These are phyloP conservation scores for Nomada ruficornis DNA, from an alignment of 2,888 invertebrate species.

Conservation along the genomic window DNA sequence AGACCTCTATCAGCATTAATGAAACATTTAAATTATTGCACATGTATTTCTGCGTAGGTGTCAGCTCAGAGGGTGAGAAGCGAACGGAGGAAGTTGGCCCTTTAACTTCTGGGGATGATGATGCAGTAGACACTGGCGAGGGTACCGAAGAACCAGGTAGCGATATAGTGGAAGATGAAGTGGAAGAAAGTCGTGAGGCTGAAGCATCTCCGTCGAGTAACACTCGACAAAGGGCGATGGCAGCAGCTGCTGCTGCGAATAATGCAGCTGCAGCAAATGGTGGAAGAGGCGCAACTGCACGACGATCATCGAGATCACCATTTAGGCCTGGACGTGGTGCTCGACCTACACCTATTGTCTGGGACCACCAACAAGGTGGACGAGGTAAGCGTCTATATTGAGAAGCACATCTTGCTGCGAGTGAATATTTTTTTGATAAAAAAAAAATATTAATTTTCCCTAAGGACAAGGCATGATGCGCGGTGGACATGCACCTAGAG, in stretches of 20 bases:
- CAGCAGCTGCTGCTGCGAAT: slow-evolving; percentile 76
- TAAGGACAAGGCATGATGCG: slow-evolving; percentile 73
- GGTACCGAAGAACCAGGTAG: slow-evolving; percentile 79
- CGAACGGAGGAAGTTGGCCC: slow-evolving; percentile 80
- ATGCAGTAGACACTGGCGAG: slow-evolving; percentile 77
- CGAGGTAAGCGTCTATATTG: slow-evolving; percentile 64
- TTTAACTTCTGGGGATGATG: slow-evolving; percentile 76
- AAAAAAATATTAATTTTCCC: neutral
- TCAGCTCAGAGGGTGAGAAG: slow-evolving; percentile 88
- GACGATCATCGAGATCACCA: slow-evolving; percentile 80
- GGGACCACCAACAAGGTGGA: slow-evolving; percentile 84
- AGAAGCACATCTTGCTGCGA: neutral
- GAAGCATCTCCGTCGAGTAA: slow-evolving; percentile 90
- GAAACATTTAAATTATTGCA: slow-evolving; percentile 60
- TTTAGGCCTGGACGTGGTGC: slow-evolving; percentile 81
- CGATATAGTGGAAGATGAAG: slow-evolving; percentile 83
- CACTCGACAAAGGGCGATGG: slow-evolving; percentile 83
- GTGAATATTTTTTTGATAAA: neutral
- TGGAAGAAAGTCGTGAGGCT: slow-evolving; percentile 90
- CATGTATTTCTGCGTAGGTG: slow-evolving; percentile 79
- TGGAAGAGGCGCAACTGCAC: slow-evolving; percentile 74
- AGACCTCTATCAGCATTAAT: slow-evolving; percentile 3
- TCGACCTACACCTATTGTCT: slow-evolving; percentile 88
- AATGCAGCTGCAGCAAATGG: slow-evolving; percentile 74
- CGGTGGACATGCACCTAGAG: slow-evolving; percentile 76